phyloP scores from a whole-genome alignment of 1,140 invertebrate genomes.

The Ostrea edulis region DNA sequence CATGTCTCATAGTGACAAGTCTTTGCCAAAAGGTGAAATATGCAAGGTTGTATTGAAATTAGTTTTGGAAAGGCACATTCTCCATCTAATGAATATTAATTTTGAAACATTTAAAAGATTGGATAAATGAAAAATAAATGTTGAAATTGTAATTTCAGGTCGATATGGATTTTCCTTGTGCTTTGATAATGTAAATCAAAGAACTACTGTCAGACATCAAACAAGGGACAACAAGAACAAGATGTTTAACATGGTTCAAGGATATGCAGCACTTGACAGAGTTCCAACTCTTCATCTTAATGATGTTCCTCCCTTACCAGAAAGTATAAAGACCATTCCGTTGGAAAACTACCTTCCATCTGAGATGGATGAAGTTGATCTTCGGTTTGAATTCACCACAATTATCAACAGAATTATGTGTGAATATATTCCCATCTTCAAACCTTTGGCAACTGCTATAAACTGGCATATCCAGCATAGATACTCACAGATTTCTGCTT shows the following conservation, averaged over 20 bases:
- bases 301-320: constrained; percentile 1
- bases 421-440: constrained; percentile 24
- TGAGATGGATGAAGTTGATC: constrained; percentile 39
- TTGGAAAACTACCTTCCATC: constrained; percentile 28
- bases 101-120: no score
- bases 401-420: constrained; percentile 41
- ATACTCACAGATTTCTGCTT: constrained; percentile 33
- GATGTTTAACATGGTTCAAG: constrained; percentile 44
- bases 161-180: background rate
- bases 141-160: background rate
- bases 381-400: constrained; percentile 43
- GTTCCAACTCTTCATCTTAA: constrained; percentile 18
- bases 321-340: constrained; percentile 7
- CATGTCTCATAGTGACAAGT: no score
- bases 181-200: constrained; percentile 44
- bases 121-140: no score
- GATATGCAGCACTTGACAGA: constrained; percentile 32
- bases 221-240: constrained; percentile 1
- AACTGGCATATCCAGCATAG: constrained; percentile 40
- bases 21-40: background rate
- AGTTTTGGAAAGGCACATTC: background rate
- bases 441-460: constrained; percentile 12
- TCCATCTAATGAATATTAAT: background rate
- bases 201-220: background rate
- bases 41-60: background rate